These are phyloP conservation scores for Venturia canescens DNA, from an alignment of 1,140 invertebrate genomes.

Conservation along the genomic window DNA sequence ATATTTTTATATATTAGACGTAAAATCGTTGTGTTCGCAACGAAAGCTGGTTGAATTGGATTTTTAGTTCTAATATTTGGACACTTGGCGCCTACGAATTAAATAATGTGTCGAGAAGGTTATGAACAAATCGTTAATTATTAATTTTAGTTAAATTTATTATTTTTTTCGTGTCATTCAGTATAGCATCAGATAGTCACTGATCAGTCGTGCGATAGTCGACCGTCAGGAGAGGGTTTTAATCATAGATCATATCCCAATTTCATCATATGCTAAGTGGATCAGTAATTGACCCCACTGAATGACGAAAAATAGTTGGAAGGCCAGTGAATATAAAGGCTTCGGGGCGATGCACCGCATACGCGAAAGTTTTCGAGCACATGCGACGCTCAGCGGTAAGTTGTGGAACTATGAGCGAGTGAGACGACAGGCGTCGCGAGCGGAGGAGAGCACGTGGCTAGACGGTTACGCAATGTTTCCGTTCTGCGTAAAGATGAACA, in stretches of 20 bases:
- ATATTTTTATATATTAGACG: too few relatives aligned
- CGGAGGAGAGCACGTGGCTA: neutral
- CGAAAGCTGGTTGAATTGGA: too few relatives aligned
- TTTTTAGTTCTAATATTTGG: too few relatives aligned
- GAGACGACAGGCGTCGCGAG: neutral
- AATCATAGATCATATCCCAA: conserved; percentile 69
- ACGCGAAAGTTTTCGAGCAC: conserved; percentile 47
- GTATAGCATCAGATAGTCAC: conserved; percentile 67
- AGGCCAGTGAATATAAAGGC: neutral
- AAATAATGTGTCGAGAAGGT: too few relatives aligned
- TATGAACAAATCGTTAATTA: neutral
- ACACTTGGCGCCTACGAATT: too few relatives aligned
- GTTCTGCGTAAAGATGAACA: neutral
- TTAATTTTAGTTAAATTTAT: neutral
- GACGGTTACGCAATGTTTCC: neutral
- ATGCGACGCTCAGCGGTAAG: conserved; percentile 29
- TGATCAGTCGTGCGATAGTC: conserved; percentile 62
- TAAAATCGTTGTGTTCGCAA: too few relatives aligned
- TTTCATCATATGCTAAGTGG: conserved; percentile 70
- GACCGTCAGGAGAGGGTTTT: conserved; percentile 62
- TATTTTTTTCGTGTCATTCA: conserved; percentile 31
- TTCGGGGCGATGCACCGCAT: neutral
- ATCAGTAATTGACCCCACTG: conserved; percentile 67
- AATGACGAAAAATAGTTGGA: conserved; percentile 52
- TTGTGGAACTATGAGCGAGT: neutral